phyloP scores from a whole-genome alignment of 2,113 vertebrate species.

The Anser cygnoides region DNA sequence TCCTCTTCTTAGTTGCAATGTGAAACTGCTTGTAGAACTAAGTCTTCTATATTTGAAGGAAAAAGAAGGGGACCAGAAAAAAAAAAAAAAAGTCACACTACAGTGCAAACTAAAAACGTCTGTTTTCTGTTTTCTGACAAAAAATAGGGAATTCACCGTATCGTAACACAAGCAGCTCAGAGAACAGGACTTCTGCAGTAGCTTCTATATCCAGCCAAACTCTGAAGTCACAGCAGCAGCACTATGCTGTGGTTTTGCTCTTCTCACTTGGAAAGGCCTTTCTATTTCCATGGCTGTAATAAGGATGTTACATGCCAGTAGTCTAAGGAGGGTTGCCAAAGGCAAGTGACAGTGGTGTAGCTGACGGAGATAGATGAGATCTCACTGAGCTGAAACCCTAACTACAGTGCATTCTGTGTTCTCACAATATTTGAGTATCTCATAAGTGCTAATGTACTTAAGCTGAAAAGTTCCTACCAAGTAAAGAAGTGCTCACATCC shows the following conservation, averaged over 20 bases:
- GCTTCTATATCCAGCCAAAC: neutral
- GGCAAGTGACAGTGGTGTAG: neutral
- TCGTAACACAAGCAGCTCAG: accelerated
- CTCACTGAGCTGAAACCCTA: neutral
- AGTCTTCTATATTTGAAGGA: neutral
- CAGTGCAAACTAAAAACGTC: neutral
- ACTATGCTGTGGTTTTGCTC: neutral
- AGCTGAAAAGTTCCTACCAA: neutral
- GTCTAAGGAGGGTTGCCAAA: neutral
- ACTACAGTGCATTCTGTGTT: neutral
- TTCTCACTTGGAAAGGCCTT: neutral
- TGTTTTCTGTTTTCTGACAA: neutral
- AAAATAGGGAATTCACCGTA: accelerated
- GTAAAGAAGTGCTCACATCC: neutral
- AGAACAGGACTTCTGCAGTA: neutral
- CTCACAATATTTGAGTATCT: neutral
- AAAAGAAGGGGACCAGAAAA: neutral
- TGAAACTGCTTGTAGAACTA: neutral
- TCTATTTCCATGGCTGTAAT: neutral
- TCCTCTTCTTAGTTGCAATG: neutral
- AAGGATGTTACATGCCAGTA: neutral
- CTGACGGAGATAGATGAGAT: neutral
- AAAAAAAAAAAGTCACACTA: neutral
- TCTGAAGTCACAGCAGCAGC: neutral
- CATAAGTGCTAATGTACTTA: neutral